phyloP scores from a whole-genome alignment of 2,113 vertebrate genomes.

The Pao palembangensis region DNA sequence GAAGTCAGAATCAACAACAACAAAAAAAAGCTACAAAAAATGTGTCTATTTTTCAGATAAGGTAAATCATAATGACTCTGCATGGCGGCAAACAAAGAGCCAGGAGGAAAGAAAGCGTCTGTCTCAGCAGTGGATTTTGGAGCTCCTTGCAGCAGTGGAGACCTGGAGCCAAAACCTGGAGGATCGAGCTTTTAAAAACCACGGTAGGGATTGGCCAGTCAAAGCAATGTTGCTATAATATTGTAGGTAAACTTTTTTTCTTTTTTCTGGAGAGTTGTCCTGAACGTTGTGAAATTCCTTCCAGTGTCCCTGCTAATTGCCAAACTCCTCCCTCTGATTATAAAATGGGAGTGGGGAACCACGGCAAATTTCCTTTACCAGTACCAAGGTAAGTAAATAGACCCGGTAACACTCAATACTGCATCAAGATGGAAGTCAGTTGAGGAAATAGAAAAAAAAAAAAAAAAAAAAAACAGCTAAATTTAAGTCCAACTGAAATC shows the following conservation, averaged over 20 bases:
- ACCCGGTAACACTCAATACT: neutral
- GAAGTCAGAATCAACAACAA: neutral
- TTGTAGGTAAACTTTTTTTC: neutral
- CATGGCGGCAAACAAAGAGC: neutral
- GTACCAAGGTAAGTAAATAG: conserved; percentile 41
- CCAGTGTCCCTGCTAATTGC: conserved; percentile 35
- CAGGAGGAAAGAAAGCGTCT: conserved; percentile 8
- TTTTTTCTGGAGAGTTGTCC: neutral
- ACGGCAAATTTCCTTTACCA: conserved; percentile 54
- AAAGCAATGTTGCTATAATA: neutral
- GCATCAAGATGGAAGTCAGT: no score
- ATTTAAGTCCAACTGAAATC: no score
- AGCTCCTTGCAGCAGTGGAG: neutral
- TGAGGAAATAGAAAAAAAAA: no score
- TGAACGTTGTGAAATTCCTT: no score
- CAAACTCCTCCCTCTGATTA: conserved; percentile 34
- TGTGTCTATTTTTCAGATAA: conserved; percentile 28
- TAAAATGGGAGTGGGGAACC: conserved; percentile 64
- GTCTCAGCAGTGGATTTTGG: conserved; percentile 18
- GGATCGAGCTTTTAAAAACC: conserved; percentile 33
- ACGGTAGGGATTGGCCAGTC: conserved; percentile 9
- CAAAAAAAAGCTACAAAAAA: conserved; percentile 1
- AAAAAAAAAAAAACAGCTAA: no score
- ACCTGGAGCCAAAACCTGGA: conserved; percentile 37
- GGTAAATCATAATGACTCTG: neutral